Evolutionary conservation across 2,113 vertebrate species (phyloP).

Genomic region (Alethe diademata): DNA sequence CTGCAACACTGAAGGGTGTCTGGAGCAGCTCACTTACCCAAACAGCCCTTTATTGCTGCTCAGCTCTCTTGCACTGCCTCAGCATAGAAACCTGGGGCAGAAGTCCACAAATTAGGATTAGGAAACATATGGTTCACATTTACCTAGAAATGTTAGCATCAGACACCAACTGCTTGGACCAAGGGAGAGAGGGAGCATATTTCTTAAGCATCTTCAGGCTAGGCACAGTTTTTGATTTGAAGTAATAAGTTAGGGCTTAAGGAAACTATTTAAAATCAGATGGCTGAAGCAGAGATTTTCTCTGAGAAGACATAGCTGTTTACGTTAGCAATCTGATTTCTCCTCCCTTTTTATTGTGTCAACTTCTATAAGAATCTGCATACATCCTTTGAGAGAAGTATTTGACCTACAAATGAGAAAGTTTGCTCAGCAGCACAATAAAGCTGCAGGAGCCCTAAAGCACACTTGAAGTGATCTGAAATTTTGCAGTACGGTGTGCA

Average conservation of each 20-base stretch:
- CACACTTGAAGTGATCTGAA: neutral
- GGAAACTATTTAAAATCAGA: conserved; percentile 18
- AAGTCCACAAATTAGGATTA: neutral
- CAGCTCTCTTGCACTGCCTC: neutral
- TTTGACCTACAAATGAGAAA: neutral
- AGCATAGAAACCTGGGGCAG: neutral
- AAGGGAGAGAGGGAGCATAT: neutral
- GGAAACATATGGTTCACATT: conserved; percentile 50
- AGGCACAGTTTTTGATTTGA: neutral
- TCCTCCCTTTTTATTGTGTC: neutral
- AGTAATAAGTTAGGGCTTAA: conserved; percentile 29
- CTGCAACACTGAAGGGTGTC: neutral
- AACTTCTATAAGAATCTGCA: neutral
- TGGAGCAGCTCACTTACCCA: rapidly evolving
- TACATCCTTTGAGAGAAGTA: neutral
- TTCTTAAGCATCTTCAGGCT: conserved; percentile 31
- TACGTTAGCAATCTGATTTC: neutral
- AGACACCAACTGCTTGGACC: neutral
- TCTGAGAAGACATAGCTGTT: neutral
- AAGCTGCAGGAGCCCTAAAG: neutral
- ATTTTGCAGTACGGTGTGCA: neutral
- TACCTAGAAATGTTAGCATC: neutral
- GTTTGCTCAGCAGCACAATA: neutral
- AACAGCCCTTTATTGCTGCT: neutral
- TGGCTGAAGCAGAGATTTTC: neutral